A percentile compares a stretch with the other conserved stretches of the same genome.
These are phyloP conservation scores for Petrolisthes cinctipes DNA, from an alignment of 2,888 invertebrate species.

Conservation along the genomic window DNA sequence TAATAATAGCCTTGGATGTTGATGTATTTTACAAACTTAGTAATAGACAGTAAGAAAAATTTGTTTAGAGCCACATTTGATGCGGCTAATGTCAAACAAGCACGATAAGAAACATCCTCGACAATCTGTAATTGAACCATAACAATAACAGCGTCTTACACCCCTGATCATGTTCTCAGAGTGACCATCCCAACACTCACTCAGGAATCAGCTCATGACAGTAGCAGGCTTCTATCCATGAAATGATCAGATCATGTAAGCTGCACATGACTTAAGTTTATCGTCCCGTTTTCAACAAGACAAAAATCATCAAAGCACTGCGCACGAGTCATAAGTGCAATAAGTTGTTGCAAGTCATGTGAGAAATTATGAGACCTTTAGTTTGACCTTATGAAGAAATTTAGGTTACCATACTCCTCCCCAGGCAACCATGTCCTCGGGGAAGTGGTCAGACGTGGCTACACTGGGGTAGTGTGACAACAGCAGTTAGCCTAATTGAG, in stretches of 20 bases:
- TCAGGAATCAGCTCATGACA: slow-evolving; percentile 29
- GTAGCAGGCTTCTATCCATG: slow-evolving; percentile 19
- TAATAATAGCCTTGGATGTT: slow-evolving; percentile 50
- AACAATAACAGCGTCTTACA: slow-evolving; percentile 48
- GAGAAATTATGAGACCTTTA: slow-evolving; percentile 47
- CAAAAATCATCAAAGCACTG: slow-evolving; percentile 56
- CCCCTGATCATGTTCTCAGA: slow-evolving; percentile 41
- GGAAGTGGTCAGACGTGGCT: slow-evolving; percentile 38
- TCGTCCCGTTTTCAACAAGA: slow-evolving; percentile 48
- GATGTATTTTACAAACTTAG: slow-evolving; percentile 51
- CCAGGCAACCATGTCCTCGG: slow-evolving; percentile 43
- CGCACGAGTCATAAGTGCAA: slow-evolving; percentile 42
- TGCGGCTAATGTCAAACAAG: slow-evolving; percentile 40
- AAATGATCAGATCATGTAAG: slow-evolving; percentile 54
- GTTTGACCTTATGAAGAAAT: slow-evolving; percentile 61
- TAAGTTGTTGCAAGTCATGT: slow-evolving; percentile 50
- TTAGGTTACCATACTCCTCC: slow-evolving; percentile 58
- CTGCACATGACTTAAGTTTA: slow-evolving; percentile 52
- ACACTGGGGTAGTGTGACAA: slow-evolving; percentile 50
- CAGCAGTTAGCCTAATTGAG: slow-evolving; percentile 63
- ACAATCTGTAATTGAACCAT: slow-evolving; percentile 41
- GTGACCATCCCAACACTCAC: neutral
- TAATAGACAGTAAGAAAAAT: slow-evolving; percentile 39
- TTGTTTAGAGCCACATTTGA: slow-evolving; percentile 51
- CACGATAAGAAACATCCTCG: slow-evolving; percentile 41